Evolutionary conservation across 2,113 vertebrate genomes (phyloP).

Genomic region (Mormoops blainvillei): DNA sequence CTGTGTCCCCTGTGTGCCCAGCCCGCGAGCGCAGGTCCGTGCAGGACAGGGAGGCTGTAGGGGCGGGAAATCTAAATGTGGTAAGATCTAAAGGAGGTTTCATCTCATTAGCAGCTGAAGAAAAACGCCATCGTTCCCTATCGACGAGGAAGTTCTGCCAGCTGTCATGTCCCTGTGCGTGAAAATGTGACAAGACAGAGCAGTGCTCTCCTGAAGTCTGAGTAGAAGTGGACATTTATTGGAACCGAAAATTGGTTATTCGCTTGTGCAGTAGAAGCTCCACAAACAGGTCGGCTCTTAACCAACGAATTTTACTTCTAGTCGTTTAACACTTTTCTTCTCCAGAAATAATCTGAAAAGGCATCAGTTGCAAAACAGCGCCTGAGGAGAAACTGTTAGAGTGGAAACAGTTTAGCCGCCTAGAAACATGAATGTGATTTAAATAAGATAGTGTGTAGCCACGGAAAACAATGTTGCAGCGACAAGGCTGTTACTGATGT

Average conservation of each 20-base stretch:
- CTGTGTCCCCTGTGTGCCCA: neutral
- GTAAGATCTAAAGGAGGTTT: too few relatives aligned
- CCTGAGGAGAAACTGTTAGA: neutral
- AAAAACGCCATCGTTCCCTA: neutral
- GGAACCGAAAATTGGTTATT: neutral
- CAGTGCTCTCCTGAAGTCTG: rapidly evolving
- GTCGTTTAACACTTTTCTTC: neutral
- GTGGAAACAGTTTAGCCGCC: neutral
- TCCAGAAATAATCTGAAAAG: neutral
- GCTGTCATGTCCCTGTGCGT: rapidly evolving
- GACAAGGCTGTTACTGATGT: too few relatives aligned
- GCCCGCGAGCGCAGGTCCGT: too few relatives aligned
- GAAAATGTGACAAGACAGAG: neutral
- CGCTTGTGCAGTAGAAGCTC: rapidly evolving
- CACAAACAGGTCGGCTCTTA: neutral
- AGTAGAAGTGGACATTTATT: too few relatives aligned
- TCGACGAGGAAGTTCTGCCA: neutral
- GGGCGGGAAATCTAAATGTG: too few relatives aligned
- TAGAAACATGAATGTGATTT: neutral
- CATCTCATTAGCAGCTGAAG: neutral
- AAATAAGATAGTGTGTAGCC: neutral
- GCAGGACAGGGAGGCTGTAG: too few relatives aligned
- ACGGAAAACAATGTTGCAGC: too few relatives aligned
- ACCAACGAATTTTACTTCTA: neutral
- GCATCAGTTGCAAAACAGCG: too few relatives aligned